These are phyloP conservation scores for Lasioglossum zephyrum DNA, from an alignment of 2,888 invertebrate species.

Conservation along the genomic window DNA sequence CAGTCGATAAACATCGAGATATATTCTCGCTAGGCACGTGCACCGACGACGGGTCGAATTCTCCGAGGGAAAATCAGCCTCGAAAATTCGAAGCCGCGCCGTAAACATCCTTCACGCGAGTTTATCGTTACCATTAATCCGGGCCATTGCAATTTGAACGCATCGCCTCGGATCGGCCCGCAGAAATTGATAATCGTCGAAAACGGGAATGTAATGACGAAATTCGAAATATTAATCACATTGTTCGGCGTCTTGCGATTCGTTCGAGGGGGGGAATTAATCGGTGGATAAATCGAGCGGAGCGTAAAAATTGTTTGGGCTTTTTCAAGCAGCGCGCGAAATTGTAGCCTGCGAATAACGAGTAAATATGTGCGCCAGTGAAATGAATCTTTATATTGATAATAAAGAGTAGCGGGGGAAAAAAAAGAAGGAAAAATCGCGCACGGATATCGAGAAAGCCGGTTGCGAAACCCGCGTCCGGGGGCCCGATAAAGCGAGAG, in stretches of 20 bases:
- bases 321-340: neutral
- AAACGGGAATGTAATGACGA: neutral
- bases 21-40: neutral
- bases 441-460: constrained; percentile 24
- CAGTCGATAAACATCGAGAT: neutral
- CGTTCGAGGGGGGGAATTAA: too few relatives aligned
- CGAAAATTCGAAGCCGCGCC: neutral
- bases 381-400: neutral
- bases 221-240: neutral
- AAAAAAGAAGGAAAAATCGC: neutral
- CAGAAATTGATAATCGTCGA: neutral
- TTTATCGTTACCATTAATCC: constrained; percentile 4
- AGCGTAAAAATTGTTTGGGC: neutral
- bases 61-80: constrained; percentile 16
- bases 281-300: too few relatives aligned
- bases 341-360: neutral
- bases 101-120: neutral
- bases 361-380: neutral
- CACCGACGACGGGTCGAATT: neutral
- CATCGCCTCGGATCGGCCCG: neutral
- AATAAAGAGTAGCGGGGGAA: neutral
- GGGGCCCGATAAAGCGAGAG: neutral
- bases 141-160: neutral
- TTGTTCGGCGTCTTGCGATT: neutral
- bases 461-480: constrained; percentile 15